Evolutionary conservation across 2,797 vertebrate species (phyloP).

Genomic region (Esox masquinongy): DNA sequence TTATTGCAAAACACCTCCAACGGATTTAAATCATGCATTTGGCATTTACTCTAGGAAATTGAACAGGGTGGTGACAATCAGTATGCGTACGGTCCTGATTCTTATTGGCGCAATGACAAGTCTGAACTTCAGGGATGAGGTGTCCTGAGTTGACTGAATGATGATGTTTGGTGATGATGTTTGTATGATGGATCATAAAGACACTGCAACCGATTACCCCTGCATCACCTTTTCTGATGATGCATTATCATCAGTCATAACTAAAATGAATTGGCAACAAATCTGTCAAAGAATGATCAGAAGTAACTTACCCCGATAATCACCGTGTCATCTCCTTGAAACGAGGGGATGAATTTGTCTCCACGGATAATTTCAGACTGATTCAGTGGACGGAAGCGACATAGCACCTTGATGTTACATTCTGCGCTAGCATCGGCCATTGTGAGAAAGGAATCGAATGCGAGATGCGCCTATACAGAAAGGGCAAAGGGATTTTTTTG

Average conservation of each 20-base stretch:
- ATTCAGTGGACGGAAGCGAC: slow-evolving; percentile 91
- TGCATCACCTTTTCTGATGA: slow-evolving; percentile 17
- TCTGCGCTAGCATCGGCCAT: slow-evolving; percentile 89
- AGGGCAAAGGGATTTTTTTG: neutral
- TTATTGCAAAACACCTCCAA: neutral
- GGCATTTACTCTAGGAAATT: neutral
- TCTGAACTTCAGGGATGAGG: neutral
- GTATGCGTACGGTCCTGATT: neutral
- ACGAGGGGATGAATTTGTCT: slow-evolving; percentile 90
- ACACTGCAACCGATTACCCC: slow-evolving; percentile 10
- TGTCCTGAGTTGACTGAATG: neutral
- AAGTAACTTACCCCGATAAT: slow-evolving; percentile 84
- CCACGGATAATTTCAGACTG: slow-evolving; percentile 87
- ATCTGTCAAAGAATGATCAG: neutral
- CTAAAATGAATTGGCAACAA: slow-evolving; percentile 17
- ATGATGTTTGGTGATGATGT: neutral
- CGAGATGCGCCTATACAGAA: neutral
- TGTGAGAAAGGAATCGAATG: slow-evolving; percentile 41
- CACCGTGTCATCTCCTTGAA: slow-evolving; percentile 89
- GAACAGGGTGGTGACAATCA: neutral
- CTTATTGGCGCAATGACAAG: neutral
- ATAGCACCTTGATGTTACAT: slow-evolving; percentile 96
- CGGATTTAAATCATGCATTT: neutral
- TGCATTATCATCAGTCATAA: slow-evolving; percentile 15
- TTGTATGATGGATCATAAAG: neutral